Evolutionary conservation across 2,113 vertebrate species (phyloP).

Genomic region (Halichoeres trimaculatus): DNA sequence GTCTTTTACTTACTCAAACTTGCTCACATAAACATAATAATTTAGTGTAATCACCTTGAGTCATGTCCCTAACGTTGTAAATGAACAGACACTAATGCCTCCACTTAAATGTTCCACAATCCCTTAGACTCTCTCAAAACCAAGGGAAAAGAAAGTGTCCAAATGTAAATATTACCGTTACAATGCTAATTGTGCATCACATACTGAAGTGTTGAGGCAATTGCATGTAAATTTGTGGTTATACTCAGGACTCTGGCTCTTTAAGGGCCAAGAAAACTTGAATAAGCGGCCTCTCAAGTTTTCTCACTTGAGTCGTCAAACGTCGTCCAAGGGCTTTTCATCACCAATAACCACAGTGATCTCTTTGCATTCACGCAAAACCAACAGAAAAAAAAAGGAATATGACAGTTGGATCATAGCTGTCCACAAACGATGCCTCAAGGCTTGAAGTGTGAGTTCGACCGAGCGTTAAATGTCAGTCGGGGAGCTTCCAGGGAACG

Average conservation of each 20-base stretch:
- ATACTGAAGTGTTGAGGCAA: constrained; percentile 16
- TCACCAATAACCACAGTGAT: constrained; percentile 75
- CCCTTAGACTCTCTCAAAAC: background rate
- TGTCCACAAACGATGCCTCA: constrained; percentile 71
- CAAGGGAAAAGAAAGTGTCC: background rate
- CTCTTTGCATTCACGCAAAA: constrained; percentile 74
- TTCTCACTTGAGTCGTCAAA: constrained; percentile 74
- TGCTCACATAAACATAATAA: background rate
- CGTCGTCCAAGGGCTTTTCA: constrained; percentile 70
- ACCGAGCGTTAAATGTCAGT: constrained; percentile 68
- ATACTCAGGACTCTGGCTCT: constrained; percentile 22
- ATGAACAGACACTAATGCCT: background rate
- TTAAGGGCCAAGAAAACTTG: constrained; percentile 6
- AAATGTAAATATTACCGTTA: background rate
- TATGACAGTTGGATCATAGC: constrained; percentile 74
- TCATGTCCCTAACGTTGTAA: background rate
- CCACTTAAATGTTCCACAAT: background rate
- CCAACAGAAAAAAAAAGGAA: constrained; percentile 59
- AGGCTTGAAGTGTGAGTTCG: constrained; percentile 70
- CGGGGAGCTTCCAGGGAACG: constrained; percentile 65
- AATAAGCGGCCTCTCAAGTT: constrained; percentile 50
- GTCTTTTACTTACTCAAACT: background rate
- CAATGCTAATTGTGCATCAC: constrained; percentile 7
- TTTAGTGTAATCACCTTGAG: constrained; percentile 1
- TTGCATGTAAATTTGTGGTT: constrained; percentile 49